Base-by-base conservation (phyloP, 1,140 invertebrate species). In the Mya arenaria region DNA sequence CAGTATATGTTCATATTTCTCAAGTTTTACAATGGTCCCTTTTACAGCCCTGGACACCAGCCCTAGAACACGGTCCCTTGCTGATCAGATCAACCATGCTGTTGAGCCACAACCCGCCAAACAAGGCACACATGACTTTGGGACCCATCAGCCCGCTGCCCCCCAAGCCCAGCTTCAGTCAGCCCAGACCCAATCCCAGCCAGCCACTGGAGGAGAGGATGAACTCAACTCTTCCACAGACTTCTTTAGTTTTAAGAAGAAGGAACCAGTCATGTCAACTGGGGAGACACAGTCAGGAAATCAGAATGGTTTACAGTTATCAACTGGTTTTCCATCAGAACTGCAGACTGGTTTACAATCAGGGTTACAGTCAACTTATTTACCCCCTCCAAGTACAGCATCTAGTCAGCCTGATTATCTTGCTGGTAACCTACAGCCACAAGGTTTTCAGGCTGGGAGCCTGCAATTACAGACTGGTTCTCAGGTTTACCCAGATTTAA, bases 241-340 rank as follows among this genome's bases (percentile, higher is more conserved):
- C 30, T 81, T 81, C 41, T 81, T 81, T 32, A 60, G 55, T 52
- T 81, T 81, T 36, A 81, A 81, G 68, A 81, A 58, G 32, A 73
- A 72, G 23, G 78, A 81, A n/a, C 48, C 2, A n/a, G n/a, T n/a
- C n/a, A n/a, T n/a, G n/a, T n/a, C 48, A 3, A 4, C 2, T 52
- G 25, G 4, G 17, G 48, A 23, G 19, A n/a, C 48, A 2, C 48
- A 17, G 19, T 52, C 2, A n/a, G 2, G 55, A 28, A 41, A 23
- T 39, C 69, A 72, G 34, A 36, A 44, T 58, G 23, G 41, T 71
- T n/a, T n/a, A n/a, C n/a, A n/a, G n/a, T n/a, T n/a, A n/a, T n/a
- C n/a, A n/a, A n/a, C n/a, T n/a, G n/a, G n/a, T n/a, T 25, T 55
- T 30, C 68, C 37, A n/a, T 28, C n/a, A 19, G 19, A 25, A 68